Evolutionary conservation across 2,113 vertebrate species (phyloP), one percentile per base, ranked within the genome.

Genomic region (Strix uralensis): DNA sequence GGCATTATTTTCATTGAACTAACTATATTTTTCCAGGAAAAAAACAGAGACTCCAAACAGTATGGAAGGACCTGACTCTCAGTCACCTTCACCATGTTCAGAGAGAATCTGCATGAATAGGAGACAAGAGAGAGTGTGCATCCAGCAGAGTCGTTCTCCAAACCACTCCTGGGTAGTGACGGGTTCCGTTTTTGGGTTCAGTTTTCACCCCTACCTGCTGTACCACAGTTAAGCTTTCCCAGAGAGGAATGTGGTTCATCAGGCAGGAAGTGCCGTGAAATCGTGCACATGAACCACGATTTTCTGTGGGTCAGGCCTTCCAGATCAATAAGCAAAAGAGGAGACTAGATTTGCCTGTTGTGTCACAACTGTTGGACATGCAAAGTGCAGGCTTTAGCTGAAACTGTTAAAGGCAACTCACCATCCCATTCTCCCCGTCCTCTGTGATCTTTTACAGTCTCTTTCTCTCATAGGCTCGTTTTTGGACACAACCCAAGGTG

Each of bases 401-500:
- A 32, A 71, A 1, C 38, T 1, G 1, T 9, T 14, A 11, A 87
- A 71, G 69, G 52, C 67, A 46, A 4, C 44, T 54, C 82, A 29
- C 23, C 40, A 8, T 10, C 69, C 11, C 3, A 0, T 38, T 46
- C 46, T 70, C 70, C 51, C 42, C 55, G 12, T 11, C 52, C 61
- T 36, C 44, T 47, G 47, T 18, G 38, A 69, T 77, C 52, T 52
- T 61, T 52, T 3, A 4, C 32, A 81, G 72, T 11, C 51, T 36
- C 67, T 65, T 59, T 46, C 63, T 59, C 57, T 79, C 71, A 11
- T 4, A 61, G 36, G 30, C 58, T 58, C n/a, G 36, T 0, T 30
- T 71, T 87, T 94, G 95, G 86, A 85, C 58, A 34, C 54, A 30
- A 1, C 74, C 42, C 94, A 81, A 65, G 74, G 83, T 79, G 70